Conservation (phyloP, 2,113 vertebrate genomes). For the Cyphomyrus plagiostoma region DNA sequence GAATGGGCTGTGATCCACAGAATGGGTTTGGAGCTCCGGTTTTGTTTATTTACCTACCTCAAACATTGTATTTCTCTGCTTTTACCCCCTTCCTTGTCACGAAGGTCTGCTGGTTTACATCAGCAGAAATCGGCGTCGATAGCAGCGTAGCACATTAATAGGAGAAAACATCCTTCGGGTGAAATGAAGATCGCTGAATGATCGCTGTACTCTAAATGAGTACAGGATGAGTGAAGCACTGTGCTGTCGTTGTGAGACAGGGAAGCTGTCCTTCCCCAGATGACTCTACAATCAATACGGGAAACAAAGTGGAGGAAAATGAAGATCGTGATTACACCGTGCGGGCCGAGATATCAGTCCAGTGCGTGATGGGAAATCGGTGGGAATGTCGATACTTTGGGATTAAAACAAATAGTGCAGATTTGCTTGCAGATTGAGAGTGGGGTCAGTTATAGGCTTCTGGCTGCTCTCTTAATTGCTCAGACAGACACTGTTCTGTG, state of each 20-base stretch:
- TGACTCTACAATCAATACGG: not conserved
- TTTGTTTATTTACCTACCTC: not conserved
- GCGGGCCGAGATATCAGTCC: not conserved
- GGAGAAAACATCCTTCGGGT: not conserved
- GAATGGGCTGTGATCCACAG: not conserved
- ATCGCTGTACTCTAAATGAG: slow-evolving; percentile 4
- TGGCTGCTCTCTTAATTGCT: not conserved
- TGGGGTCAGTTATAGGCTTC: not conserved
- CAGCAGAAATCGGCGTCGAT: not conserved
- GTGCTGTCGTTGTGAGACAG: not conserved
- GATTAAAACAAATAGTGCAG: not conserved
- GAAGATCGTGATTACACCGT: slow-evolving; percentile 1
- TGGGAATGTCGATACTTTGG: not conserved
- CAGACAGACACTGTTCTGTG: not conserved
- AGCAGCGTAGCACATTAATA: slow-evolving; percentile 2
- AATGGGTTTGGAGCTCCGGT: not conserved
- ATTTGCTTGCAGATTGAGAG: not conserved
- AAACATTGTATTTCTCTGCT: not conserved
- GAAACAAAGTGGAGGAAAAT: not conserved
- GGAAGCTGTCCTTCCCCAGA: not conserved
- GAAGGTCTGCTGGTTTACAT: not conserved
- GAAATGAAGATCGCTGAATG: not conserved
- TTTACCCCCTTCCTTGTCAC: not conserved
- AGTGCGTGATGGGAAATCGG: not conserved
- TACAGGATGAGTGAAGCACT: not conserved